phyloP scores from a whole-genome alignment of 2,888 invertebrate genomes.

The Epirrhoe alternata region DNA sequence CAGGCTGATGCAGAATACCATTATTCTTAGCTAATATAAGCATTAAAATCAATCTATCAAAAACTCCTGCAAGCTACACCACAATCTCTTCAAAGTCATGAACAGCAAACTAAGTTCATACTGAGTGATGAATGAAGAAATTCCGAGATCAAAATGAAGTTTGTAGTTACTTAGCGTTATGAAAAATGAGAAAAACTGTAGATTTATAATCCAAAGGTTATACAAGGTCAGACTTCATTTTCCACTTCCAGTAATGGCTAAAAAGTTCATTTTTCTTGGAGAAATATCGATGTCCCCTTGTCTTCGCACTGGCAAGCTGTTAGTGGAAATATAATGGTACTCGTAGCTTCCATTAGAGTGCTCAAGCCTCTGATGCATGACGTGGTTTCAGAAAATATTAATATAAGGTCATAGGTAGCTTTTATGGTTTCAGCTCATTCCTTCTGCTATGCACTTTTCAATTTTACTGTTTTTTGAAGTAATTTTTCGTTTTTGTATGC shows the following conservation, averaged over 20 bases:
- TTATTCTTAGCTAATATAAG: too few relatives aligned
- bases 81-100: neutral
- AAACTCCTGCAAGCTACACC: neutral
- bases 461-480: neutral
- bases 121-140: neutral
- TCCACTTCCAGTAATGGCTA: conserved; percentile 26
- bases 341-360: conserved; percentile 76
- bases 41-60: neutral
- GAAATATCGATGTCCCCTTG: conserved; percentile 69
- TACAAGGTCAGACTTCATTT: conserved; percentile 25
- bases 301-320: conserved; percentile 69
- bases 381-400: conserved; percentile 67
- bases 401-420: conserved; percentile 43
- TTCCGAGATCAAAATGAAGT: neutral
- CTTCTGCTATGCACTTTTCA: neutral
- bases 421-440: neutral
- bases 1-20: too few relatives aligned
- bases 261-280: conserved; percentile 45
- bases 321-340: conserved; percentile 71
- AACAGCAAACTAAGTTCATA: neutral
- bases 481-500: too few relatives aligned
- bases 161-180: neutral
- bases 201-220: conserved; percentile 12
- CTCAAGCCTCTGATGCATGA: conserved; percentile 68
- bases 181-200: conserved; percentile 17